Base-by-base conservation (phyloP, 2,113 vertebrate genomes). In the Grammomys dolichurus region DNA sequence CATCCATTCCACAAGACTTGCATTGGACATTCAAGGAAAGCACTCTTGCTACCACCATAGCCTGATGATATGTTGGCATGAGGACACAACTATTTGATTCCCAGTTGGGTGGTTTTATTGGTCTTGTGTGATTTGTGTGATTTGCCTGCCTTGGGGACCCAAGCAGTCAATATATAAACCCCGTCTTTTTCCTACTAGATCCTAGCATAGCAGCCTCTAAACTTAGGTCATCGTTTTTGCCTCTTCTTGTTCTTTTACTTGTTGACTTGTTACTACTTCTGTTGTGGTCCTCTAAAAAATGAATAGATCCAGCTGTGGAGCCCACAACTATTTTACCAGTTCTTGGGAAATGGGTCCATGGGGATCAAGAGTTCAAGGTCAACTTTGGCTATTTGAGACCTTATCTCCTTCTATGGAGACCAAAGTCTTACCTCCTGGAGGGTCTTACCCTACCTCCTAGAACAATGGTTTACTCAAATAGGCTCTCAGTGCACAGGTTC, bases 61-160 rank as follows among this genome's bases (percentile, higher is more conserved):
- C 84, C 75, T 72, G 17, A 67, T 63, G 48, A 81, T 43, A 75
- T 26, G 33, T 28, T 12, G 54, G 33, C 43, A n/a, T 33, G 43
- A 36, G 19, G 7, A 67, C 40, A 56, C 46, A 5, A 81, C 4
- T 89, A 63, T 75, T 48, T 51, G 28, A 87, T 4, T 36, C 22
- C 19, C 46, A 46, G 2, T 72, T 22, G 12, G 3, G 65, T 56
- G 46, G n/a, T 88, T 91, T 90, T 69, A 24, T 40, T 93, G 24
- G 11, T 26, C 28, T 87, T 89, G 36, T 17, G 46, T 19, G 63
- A 36, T 80, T 87, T 89, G 36, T 17, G 46, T 19, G 63, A 36
- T 80, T 63, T 86, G 24, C 28, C 72, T 77, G 36, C 40, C 86
- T 92, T 56, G 93, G 76, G 81, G 93, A 73, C 82, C 22, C 67